Evolutionary conservation across 2,113 vertebrate genomes (phyloP), one percentile per base, ranked within the genome.

Genomic region (Takifugu bimaculatus): DNA sequence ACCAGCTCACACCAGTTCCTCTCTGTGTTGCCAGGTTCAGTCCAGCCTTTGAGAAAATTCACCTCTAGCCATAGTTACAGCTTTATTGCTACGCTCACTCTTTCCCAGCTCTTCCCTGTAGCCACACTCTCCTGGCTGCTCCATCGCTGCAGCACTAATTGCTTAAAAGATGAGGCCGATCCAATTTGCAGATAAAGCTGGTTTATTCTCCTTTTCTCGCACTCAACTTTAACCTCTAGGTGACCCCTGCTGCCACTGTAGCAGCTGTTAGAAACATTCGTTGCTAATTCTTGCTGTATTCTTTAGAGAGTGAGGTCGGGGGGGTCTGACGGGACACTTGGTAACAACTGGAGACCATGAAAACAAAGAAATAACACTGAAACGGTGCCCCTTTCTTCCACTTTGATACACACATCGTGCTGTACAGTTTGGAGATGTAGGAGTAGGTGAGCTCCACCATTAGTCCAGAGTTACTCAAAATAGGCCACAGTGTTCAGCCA

Each of bases 281-380:
- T 29, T 35, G 39, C 62, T 54, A 43, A 5, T 50, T 54, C 58
- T 65, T 65, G 39, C 44, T 49, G 39, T 28, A 7, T 60, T 69
- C 57, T 72, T 70, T 4, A 14, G 54, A 35, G 42, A 50, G 45
- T 43, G 57, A 56, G 58, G 53, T 50, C 20, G 10, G 39, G 56
- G 3, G 66, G 57, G 52, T 57, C 63, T 61, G 74, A 63, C 73
- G 68, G 51, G 39, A 74, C 6, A 26, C 56, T 71, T 62, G 65
- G 57, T 53, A 58, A 48, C 35, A 32, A 52, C 26, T 28, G 52
- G 45, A 51, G 57, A 50, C 48, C 29, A 48, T 51, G 4, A 47
- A 47, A 57, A 47, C 25, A 49, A 26, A 68, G 32, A 47, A 60
- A 57, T 60, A 65, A 63, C 61, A 56, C 43, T 50, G 50, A 66